A percentile compares a stretch with the other conserved stretches of the same genome.
Evolutionary conservation across 2,797 vertebrate species (phyloP).

Genomic region (Anabas testudineus): DNA sequence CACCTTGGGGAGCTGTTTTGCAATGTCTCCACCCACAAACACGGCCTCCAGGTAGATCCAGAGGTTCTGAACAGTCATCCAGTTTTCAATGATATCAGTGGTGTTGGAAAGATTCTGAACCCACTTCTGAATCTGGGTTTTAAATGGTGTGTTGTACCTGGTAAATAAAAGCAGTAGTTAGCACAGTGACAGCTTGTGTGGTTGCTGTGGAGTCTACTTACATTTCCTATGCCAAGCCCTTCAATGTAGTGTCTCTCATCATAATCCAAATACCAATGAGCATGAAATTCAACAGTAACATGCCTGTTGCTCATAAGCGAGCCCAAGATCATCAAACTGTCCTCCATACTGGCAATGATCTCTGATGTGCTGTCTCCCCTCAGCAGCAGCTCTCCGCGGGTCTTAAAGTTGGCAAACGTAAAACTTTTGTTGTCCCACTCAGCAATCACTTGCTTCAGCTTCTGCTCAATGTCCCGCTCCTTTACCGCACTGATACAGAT

Average conservation of each 20-base stretch:
- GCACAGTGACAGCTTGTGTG: background rate
- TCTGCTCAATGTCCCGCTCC: constrained; percentile 96
- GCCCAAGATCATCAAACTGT: constrained; percentile 94
- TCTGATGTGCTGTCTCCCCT: constrained; percentile 93
- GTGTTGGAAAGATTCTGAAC: constrained; percentile 95
- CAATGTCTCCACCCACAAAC: constrained; percentile 97
- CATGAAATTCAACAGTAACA: background rate
- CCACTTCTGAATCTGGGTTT: constrained; percentile 97
- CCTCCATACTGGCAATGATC: constrained; percentile 92
- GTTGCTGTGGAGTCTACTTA: background rate
- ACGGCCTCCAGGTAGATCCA: constrained; percentile 99
- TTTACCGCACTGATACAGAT: constrained; percentile 96
- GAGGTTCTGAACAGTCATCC: constrained; percentile 98
- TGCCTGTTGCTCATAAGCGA: constrained; percentile 97
- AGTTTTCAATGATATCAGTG: constrained; percentile 94
- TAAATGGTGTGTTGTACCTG: constrained; percentile 96
- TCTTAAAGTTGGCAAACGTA: constrained; percentile 92
- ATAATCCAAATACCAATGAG: background rate
- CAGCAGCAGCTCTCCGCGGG: constrained; percentile 93
- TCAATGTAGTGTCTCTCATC: background rate
- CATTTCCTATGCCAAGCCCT: background rate
- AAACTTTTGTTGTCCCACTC: constrained; percentile 95
- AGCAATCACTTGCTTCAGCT: constrained; percentile 93
- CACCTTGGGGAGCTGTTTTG: constrained; percentile 98
- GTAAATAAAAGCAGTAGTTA: constrained; percentile 28